Evolutionary conservation across 2,888 invertebrate species (phyloP), one percentile per base, ranked within the genome.

Genomic region (Neuroscelio doddi): DNA sequence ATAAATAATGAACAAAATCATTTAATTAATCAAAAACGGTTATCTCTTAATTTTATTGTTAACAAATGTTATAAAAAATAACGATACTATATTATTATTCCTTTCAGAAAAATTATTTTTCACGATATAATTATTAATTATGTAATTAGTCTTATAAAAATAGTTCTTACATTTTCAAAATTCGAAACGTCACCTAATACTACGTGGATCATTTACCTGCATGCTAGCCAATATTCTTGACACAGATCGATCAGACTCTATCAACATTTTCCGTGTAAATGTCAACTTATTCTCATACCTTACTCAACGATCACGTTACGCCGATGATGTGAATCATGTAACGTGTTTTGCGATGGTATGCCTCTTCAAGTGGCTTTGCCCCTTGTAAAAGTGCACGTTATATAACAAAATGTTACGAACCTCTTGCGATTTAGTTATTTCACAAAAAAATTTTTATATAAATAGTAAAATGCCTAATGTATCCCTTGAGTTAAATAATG

Each of bases 131-230:
- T 21, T 21, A 21, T 3, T 21, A 5, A 5, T 5, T 21, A 21
- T 12, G 32, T 36, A 45, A 58, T 45, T 45, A 15, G 14, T 49
- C 52, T 27, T 51, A 16, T 16, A 29, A 36, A 34, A 4, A n/a
- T 10, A 21, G 36, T 14, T 34, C 30, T 16, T 38, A 1, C 16
- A 8, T 16, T 61, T 49, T 21, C 9, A 42, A 1, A 42, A 29
- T 42, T 21, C n/a, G n/a, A 52, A 34, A 46, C 47, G 47, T 47
- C 30, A 78, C 74, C 71, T 77, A 78, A 79, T 79, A 77, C 74
- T 74, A 71, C 68, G 64, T 71, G 72, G 71, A 73, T 74, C 70
- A 59, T 63, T 44, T 49, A 52, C 59, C 38, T 38, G 17, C 12
- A 42, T 9, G 34, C 52, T 30, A 26, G 39, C 27, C 27, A 41